Base-by-base conservation (phyloP, 2,113 vertebrate genomes). In the Seriola aureovittata region DNA sequence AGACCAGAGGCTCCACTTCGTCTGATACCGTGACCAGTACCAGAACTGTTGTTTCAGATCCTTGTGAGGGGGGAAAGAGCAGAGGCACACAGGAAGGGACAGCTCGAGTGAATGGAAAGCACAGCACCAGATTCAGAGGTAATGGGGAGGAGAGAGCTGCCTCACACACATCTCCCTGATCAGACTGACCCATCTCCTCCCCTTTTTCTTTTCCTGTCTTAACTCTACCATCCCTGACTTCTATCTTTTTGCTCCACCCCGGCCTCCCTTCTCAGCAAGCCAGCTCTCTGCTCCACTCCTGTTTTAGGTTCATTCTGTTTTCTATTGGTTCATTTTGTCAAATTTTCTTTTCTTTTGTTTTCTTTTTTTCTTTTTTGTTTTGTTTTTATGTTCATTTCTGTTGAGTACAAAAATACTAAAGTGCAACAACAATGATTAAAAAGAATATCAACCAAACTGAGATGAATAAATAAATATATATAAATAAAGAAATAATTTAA, bases 381-480 rank as follows among this genome's bases (percentile, higher is more conserved):
- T 50, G 58, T 83, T 82, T 88, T 93, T 82, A 79, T 88, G 82
- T 91, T 88, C n/a, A 88, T 81, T 94, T 93, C 89, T 88, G 90
- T 92, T 93, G 88, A 94, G 86, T 95, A 94, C 93, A 94, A 95
- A 94, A 94, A 95, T 95, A 95, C 94, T 95, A 94, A 95, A 96
- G 93, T 95, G 94, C 95, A 94, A 95, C 93, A 93, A 93, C 90
- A 91, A 95, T 90, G 92, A 91, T 93, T 93, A 91, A 95, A 96
- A 95, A 94, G 88, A 94, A 93, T 96, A 95, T 94, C 95, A 96
- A 95, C 94, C 95, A 95, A 96, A 96, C 95, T 94, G 93, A 96
- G 94, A 96, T 95, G 91, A 95, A 95, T 94, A 95, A 91, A 95
- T 95, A 94, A 94, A 96, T 95, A 96, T 92, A 95, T 95, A 96